Conservation (phyloP, 2,113 vertebrate genomes). For the Xenopus borealis region DNA sequence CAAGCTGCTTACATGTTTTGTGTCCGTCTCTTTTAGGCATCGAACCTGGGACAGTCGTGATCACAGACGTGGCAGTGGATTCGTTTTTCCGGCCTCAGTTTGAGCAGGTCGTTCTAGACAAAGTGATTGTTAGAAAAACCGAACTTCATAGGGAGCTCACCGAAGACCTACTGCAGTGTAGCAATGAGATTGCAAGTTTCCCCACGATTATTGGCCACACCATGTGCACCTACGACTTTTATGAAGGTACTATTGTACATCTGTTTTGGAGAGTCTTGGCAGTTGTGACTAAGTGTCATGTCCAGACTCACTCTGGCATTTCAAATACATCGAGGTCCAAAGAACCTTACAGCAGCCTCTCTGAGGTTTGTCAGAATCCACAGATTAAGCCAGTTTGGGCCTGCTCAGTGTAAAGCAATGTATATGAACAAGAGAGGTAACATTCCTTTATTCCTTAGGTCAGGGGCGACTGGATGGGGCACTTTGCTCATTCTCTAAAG, state of each 20-base stretch:
- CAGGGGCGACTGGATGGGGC: constrained; percentile 80
- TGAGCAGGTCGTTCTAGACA: constrained; percentile 79
- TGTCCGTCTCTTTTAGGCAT: constrained; percentile 59
- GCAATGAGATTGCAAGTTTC: constrained; percentile 63
- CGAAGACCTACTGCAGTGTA: constrained; percentile 71
- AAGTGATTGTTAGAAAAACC: constrained; percentile 73
- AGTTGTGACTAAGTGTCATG: too few species aligned
- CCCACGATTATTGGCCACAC: constrained; percentile 74
- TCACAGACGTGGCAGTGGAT: constrained; percentile 75
- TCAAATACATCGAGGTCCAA: too few species aligned
- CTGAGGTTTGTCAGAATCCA: too few species aligned
- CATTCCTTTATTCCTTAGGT: constrained; percentile 58
- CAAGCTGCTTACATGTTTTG: neutral
- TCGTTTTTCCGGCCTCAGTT: constrained; percentile 72
- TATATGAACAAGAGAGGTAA: neutral
- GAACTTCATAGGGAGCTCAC: constrained; percentile 75
- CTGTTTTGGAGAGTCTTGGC: too few species aligned
- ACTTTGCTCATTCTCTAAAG: constrained; percentile 79
- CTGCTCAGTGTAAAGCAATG: constrained; percentile 4
- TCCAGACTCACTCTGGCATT: too few species aligned
- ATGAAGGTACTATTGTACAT: constrained; percentile 69
- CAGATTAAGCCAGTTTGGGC: too few species aligned
- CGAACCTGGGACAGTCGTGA: constrained; percentile 72
- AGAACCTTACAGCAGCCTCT: too few species aligned
- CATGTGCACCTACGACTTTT: constrained; percentile 85